Evolutionary conservation across 2,888 invertebrate species (phyloP).

Genomic region (Melitaea athalia): DNA sequence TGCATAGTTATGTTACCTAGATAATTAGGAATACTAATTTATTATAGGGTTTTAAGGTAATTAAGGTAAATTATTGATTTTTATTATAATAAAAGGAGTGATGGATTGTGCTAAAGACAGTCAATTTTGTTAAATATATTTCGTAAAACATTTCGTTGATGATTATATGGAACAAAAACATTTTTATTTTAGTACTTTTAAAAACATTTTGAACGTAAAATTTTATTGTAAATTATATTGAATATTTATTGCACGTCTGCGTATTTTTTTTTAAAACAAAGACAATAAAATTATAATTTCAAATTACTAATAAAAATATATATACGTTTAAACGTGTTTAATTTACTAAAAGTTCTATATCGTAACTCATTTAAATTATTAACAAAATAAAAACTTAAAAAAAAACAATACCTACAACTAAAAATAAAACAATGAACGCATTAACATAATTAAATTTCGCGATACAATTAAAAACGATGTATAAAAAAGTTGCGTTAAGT

Average conservation of each 20-base stretch:
- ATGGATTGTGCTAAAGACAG: too few relatives aligned
- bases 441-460: background rate
- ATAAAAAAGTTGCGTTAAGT: background rate
- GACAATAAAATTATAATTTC: background rate
- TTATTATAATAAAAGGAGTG: too few relatives aligned
- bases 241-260: background rate
- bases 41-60: too few relatives aligned
- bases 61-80: too few relatives aligned
- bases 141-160: too few relatives aligned
- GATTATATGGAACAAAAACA: too few relatives aligned
- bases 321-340: background rate
- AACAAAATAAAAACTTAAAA: background rate
- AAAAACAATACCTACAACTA: background rate
- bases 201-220: background rate
- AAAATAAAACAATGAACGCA: slow-evolving; percentile 1
- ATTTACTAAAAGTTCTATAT: background rate
- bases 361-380: background rate
- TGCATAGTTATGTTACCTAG: too few relatives aligned
- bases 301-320: background rate
- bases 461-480: background rate
- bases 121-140: too few relatives aligned
- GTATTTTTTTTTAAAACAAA: background rate
- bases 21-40: too few relatives aligned
- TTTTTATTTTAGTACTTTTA: too few relatives aligned
- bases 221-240: background rate